Evolutionary conservation across 2,113 vertebrate species (phyloP).

Genomic region (Pelvicachromis taeniatus): DNA sequence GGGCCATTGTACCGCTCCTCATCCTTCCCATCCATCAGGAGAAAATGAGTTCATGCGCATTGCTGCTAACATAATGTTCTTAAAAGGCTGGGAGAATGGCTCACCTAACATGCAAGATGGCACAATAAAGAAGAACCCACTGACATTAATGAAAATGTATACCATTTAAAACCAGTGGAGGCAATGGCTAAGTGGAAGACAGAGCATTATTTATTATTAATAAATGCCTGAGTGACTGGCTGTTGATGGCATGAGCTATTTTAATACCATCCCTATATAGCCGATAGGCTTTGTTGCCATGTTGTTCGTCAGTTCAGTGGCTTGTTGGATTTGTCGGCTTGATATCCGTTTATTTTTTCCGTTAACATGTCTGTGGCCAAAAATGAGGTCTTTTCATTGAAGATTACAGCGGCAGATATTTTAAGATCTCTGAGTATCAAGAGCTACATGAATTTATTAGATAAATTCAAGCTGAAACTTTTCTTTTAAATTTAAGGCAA

Average conservation of each 20-base stretch:
- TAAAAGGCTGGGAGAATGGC: conserved; percentile 46
- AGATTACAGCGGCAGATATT: background rate
- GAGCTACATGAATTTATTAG: background rate
- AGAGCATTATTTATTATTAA: conserved; percentile 60
- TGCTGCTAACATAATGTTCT: conserved; percentile 50
- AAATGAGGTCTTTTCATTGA: background rate
- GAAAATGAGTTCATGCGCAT: conserved; percentile 51
- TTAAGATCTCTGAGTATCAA: background rate
- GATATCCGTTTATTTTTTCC: background rate
- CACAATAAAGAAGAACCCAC: conserved; percentile 34
- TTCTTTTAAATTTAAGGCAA: background rate
- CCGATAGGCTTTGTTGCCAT: conserved; percentile 10
- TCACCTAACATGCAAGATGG: conserved; percentile 46
- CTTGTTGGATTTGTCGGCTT: background rate
- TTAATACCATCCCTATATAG: conserved; percentile 20
- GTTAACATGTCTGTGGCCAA: background rate
- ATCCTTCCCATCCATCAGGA: conserved; percentile 41
- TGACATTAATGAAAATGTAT: conserved; percentile 64
- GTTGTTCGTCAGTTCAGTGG: background rate
- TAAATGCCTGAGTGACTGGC: conserved; percentile 51
- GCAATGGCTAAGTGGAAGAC: conserved; percentile 29
- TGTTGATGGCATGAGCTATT: conserved; percentile 52
- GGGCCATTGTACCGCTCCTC: background rate
- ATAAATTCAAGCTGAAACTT: background rate
- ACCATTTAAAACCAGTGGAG: conserved; percentile 46